phyloP scores from a whole-genome alignment of 2,797 vertebrate genomes.

The Neoniphon sammara region DNA sequence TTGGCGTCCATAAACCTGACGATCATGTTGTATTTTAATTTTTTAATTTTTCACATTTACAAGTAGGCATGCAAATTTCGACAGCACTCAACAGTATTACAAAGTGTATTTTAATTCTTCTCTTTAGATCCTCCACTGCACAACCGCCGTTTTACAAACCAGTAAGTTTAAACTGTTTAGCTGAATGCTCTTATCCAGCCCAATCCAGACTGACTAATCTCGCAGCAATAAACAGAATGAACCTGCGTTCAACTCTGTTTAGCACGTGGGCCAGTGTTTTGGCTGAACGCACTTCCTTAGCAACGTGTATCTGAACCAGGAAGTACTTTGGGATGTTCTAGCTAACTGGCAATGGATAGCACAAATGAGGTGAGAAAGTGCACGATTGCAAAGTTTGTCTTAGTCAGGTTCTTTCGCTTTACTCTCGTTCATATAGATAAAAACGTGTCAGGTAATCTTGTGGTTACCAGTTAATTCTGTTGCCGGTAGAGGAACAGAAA shows the following conservation, averaged over 20 bases:
- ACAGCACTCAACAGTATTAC: too few species aligned
- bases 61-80: too few species aligned
- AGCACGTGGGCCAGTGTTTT: conserved; percentile 61
- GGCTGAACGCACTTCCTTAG: conserved; percentile 72
- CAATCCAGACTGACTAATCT: too few species aligned
- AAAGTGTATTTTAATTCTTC: too few species aligned
- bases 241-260: background rate
- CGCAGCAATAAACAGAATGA: too few species aligned
- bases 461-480: conserved; percentile 7
- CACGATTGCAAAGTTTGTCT: conserved; percentile 53
- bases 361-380: conserved; percentile 40
- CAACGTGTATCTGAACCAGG: conserved; percentile 81
- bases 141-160: too few species aligned
- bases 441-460: conserved; percentile 19
- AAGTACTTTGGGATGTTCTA: conserved; percentile 68
- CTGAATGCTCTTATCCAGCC: too few species aligned
- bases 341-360: conserved; percentile 53
- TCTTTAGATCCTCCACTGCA: too few species aligned
- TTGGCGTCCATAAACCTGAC: too few species aligned
- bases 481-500: conserved; percentile 20
- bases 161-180: too few species aligned
- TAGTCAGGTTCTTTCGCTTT: background rate
- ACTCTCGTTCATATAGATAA: background rate
- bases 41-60: too few species aligned
- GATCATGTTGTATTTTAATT: too few species aligned